These are phyloP conservation scores for Mizuhopecten yessoensis DNA, from an alignment of 1,140 invertebrate genomes.

Conservation along the genomic window DNA sequence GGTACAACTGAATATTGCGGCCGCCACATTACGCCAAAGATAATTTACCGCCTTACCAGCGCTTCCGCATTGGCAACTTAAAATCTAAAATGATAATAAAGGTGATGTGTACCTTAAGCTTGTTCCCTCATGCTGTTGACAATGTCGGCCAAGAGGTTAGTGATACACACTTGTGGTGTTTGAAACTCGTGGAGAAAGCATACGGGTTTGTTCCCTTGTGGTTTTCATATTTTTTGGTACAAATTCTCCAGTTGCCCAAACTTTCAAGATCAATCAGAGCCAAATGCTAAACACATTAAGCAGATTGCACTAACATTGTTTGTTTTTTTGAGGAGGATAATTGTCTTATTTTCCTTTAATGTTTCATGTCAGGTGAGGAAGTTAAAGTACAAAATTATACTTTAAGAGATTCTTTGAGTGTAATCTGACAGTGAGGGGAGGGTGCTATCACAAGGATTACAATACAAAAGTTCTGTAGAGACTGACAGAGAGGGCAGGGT, in stretches of 20 bases:
- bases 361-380: background rate
- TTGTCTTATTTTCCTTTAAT: background rate
- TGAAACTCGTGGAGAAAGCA: background rate
- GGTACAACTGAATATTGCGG: background rate
- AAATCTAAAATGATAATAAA: background rate
- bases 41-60: background rate
- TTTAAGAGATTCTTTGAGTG: background rate
- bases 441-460: too few relatives aligned
- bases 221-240: background rate
- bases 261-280: background rate
- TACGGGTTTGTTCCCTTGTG: background rate
- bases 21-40: background rate
- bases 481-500: too few relatives aligned
- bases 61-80: background rate
- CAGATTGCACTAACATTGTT: background rate
- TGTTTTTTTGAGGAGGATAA: background rate
- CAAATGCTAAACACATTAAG: background rate
- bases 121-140: background rate
- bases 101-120: conserved; percentile 29
- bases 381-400: background rate
- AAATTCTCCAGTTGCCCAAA: background rate
- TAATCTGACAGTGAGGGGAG: background rate
- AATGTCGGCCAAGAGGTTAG: background rate
- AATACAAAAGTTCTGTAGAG: too few relatives aligned
- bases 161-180: background rate